Percentiles rank a stretch among this genome's conserved stretches.
phyloP scores from a whole-genome alignment of 2,888 invertebrate genomes.

The Drosophila neotestacea region DNA sequence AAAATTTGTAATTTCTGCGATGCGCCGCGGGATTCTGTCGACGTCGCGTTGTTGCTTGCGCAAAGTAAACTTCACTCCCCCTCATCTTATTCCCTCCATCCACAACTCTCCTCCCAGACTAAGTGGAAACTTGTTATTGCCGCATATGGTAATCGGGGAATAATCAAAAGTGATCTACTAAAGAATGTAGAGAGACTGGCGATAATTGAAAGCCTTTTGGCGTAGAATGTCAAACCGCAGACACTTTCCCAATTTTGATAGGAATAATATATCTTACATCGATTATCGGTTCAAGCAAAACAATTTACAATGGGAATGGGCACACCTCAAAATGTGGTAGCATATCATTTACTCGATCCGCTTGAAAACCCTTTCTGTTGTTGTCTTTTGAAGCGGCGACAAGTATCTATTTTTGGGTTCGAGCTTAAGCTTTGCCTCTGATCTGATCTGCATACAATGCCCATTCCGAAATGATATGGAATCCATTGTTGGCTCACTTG shows the following conservation, averaged over 20 bases:
- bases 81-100: neutral
- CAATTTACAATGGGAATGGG: slow-evolving; percentile 29
- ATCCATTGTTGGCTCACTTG: slow-evolving; percentile 63
- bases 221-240: slow-evolving; percentile 53
- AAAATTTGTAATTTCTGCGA: slow-evolving; percentile 78
- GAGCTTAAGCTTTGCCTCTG: slow-evolving; percentile 3
- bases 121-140: slow-evolving; percentile 30
- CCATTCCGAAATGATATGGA: slow-evolving; percentile 48
- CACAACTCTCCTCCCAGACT: neutral
- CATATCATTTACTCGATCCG: slow-evolving; percentile 54
- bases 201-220: slow-evolving; percentile 63
- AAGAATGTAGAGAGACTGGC: slow-evolving; percentile 52
- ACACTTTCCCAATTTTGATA: slow-evolving; percentile 27
- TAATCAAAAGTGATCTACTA: slow-evolving; percentile 51
- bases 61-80: slow-evolving; percentile 27
- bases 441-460: slow-evolving; percentile 72
- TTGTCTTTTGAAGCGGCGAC: slow-evolving; percentile 21
- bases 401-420: slow-evolving; percentile 35
- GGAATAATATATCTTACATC: slow-evolving; percentile 52
- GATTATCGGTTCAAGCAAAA: slow-evolving; percentile 42
- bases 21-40: slow-evolving; percentile 74
- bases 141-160: slow-evolving; percentile 51
- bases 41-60: slow-evolving; percentile 54
- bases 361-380: slow-evolving; percentile 38
- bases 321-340: slow-evolving; percentile 65